Percentiles rank a stretch among this genome's conserved stretches.
Conservation (phyloP, 2,888 invertebrate genomes). For the Amphipoea oculea region DNA sequence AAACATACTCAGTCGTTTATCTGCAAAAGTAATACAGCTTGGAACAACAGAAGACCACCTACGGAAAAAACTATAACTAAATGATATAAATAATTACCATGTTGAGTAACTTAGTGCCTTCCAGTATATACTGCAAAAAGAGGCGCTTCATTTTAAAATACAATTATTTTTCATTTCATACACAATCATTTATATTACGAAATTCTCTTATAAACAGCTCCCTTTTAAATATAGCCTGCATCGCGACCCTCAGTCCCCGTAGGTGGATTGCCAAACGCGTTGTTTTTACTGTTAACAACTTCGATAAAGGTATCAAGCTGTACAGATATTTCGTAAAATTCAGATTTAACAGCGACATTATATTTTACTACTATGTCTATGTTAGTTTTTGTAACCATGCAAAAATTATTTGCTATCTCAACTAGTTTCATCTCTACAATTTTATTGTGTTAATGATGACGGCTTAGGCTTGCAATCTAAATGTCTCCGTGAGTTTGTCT, state of each 20-base stretch:
- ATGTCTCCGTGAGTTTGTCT: constrained; percentile 46
- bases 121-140: not conserved
- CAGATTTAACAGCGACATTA: not conserved
- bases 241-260: not conserved
- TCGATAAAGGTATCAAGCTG: not conserved
- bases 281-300: not conserved
- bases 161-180: not conserved
- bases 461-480: constrained; percentile 40
- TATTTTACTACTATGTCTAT: not conserved
- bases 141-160: not conserved
- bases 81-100: not conserved
- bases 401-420: constrained; percentile 18
- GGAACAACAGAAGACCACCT: constrained; percentile 1
- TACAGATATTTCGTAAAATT: constrained; percentile 11
- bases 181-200: not conserved
- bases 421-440: constrained; percentile 28
- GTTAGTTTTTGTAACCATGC: not conserved
- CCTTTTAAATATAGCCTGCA: not conserved
- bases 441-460: constrained; percentile 29
- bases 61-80: not conserved
- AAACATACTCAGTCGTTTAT: not conserved
- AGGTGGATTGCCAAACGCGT: not conserved
- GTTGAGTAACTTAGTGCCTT: constrained; percentile 2
- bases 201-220: not conserved
- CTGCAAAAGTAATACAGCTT: not conserved